Evolutionary conservation across 2,888 invertebrate genomes (phyloP).

Genomic region (Euplexia lucipara): DNA sequence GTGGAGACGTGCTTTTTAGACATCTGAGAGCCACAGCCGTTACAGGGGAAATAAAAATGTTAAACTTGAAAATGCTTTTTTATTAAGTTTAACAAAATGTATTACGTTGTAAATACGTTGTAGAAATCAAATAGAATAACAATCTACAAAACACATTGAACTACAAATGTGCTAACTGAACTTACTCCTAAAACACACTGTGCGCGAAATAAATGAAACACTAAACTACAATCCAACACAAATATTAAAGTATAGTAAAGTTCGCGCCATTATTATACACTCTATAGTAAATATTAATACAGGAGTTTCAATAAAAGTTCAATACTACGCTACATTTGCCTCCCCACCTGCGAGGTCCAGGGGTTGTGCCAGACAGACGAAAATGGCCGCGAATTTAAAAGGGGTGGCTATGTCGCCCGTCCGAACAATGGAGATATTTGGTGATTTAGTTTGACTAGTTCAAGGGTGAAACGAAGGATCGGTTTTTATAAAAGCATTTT

Average conservation of each 20-base stretch:
- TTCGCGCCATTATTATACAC: slow-evolving; percentile 33
- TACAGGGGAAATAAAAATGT: not conserved
- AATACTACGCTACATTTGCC: slow-evolving; percentile 48
- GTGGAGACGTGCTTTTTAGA: not conserved
- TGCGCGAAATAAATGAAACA: not conserved
- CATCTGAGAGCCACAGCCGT: not conserved
- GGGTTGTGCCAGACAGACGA: slow-evolving; percentile 66
- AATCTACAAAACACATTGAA: not conserved
- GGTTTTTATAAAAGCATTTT: slow-evolving; percentile 1
- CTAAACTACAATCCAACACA: not conserved
- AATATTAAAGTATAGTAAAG: slow-evolving; percentile 3
- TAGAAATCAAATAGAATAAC: not conserved
- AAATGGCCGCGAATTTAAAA: slow-evolving; percentile 63
- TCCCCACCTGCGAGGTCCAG: slow-evolving; percentile 58
- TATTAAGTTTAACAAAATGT: too few relatives aligned
- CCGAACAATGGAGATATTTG: slow-evolving; percentile 28
- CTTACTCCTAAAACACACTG: not conserved
- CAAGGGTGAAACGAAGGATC: not conserved
- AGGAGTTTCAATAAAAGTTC: slow-evolving; percentile 51
- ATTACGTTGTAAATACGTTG: too few relatives aligned
- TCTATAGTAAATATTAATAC: slow-evolving; percentile 22
- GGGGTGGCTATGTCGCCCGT: slow-evolving; percentile 30
- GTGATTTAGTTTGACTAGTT: slow-evolving; percentile 28
- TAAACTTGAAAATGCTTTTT: not conserved
- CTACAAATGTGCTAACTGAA: not conserved